Base-by-base conservation (phyloP, 2,888 invertebrate species). In the Melanotus villosus region DNA sequence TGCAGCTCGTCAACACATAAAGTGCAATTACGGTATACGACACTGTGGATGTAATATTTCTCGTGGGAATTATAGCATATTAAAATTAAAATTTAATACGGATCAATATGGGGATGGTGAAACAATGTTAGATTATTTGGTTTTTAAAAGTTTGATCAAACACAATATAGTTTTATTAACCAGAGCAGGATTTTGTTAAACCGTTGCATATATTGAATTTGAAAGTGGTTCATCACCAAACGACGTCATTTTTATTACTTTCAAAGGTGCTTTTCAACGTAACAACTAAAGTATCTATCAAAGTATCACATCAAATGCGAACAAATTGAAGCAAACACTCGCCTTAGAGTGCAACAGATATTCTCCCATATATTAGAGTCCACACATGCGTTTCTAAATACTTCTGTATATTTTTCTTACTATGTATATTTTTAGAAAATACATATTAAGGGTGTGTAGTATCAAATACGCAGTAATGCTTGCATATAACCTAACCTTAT, bases 241-340 rank as follows among this genome's bases (percentile, higher is more conserved):
- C 58, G 66, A 32, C 60, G 60, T 64, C 50, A 23, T 56, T 70
- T 54, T n/a, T n/a, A n/a, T n/a, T 19, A 19, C 21, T 65, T 59
- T 56, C 52, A 47, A 59, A 43, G 52, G 50, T 57, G 45, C 62
- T 56, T 54, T 65, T 66, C 56, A 59, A 59, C 52, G 59, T 65
- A 47, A 70, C 65, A 70, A 60, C 56, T 65, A 56, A 67, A 67
- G 60, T 68, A 21, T 57, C 57, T 57, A 57, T 57, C 47, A 63
- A 73, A 72, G 70, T 83, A 84, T 84, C 84, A 84, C 83, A 84
- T 84, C 82, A 81, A 84, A 83, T 82, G 82, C 82, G 80, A 81
- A 80, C 80, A 78, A 80, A 82, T 80, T 77, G 77, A 83, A 83
- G 83, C 82, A 74, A 50, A 63, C 68, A 64, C 58, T 68, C 63